phyloP scores from a whole-genome alignment of 2,888 invertebrate genomes.

The Helleia helle region DNA sequence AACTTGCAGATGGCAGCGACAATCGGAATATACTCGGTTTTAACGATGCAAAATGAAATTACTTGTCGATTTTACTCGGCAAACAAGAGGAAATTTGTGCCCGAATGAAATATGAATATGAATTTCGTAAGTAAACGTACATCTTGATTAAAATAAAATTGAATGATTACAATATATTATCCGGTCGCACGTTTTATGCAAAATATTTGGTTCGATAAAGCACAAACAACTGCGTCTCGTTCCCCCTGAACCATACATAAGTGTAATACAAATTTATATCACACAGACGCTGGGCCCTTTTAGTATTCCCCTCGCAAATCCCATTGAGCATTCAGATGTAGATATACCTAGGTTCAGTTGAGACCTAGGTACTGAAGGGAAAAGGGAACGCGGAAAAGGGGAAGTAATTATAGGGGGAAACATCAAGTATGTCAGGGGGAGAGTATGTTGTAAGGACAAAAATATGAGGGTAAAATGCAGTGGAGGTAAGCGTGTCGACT shows the following conservation, averaged over 20 bases:
- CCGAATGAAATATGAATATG: conserved; percentile 21
- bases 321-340: conserved; percentile 43
- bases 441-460: conserved; percentile 68
- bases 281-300: conserved; percentile 54
- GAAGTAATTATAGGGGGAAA: conserved; percentile 63
- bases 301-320: conserved; percentile 64
- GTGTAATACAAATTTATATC: conserved; percentile 45
- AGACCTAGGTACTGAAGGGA: conserved; percentile 46
- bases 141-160: conserved; percentile 15
- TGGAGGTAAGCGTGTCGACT: conserved; percentile 65
- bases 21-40: conserved; percentile 36
- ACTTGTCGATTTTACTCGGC: conserved; percentile 33
- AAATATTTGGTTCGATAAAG: conserved; percentile 39
- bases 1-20: conserved; percentile 37
- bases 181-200: conserved; percentile 16
- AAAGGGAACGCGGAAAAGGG: conserved; percentile 34
- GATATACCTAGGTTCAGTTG: conserved; percentile 47
- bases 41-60: conserved; percentile 33
- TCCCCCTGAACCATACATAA: conserved; percentile 32
- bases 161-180: conserved; percentile 13
- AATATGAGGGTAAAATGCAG: conserved; percentile 57
- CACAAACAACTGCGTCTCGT: conserved; percentile 33
- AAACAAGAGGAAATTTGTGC: conserved; percentile 14
- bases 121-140: conserved; percentile 11
- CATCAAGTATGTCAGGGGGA: conserved; percentile 70